Base-by-base conservation (phyloP, 37 sponge, comb jelly and placozoan species). In the Ephydatia muelleri region DNA sequence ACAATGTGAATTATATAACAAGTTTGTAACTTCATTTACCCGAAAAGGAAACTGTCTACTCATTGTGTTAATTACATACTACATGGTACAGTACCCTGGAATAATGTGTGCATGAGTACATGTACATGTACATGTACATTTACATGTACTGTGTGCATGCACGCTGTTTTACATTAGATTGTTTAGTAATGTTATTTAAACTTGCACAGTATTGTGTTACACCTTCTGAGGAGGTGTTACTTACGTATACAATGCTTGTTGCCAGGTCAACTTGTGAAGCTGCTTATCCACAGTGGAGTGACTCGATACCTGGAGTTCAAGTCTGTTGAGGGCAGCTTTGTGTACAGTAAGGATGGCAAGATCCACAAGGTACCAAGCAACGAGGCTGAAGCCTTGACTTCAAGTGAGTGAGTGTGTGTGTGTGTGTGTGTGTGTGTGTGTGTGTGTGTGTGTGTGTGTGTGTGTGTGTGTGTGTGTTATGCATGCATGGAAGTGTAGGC, bases 221-320 rank as follows among this genome's bases (percentile, higher is more conserved):
- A n/a, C n/a, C n/a, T n/a, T n/a, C n/a, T 57, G 57, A 19, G 16
- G 57, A 21, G 9, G 3, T 43, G 3, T 43, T 9, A 9, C 6
- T 43, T 43, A 43, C 43, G 6, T 43, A 43, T 43, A 6, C 6
- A 6, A 9, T 3, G 43, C 6, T 43, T 43, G 43, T 43, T 43
- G 43, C 13, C 80, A 95, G 98, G 99, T 5, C 81, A 91, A 38
- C 89, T 98, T 14, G 99, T 98, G 65, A 98, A 98, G 90, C 82
- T 98, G 49, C 86, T 98, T 27, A 94, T 98, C 65, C 91, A 94
- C 83, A 91, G 91, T 77, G 99, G 99, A 19, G 99, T 98, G 43
- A 98, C 99, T 12, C 93, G 95, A 27, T 98, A 98, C 77, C 86
- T 98, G 68, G 99, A 98, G 86, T 98, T 98, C 88, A 98, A 98